Conservation (phyloP, 2,113 vertebrate genomes). For the Triplophysa tibetana region DNA sequence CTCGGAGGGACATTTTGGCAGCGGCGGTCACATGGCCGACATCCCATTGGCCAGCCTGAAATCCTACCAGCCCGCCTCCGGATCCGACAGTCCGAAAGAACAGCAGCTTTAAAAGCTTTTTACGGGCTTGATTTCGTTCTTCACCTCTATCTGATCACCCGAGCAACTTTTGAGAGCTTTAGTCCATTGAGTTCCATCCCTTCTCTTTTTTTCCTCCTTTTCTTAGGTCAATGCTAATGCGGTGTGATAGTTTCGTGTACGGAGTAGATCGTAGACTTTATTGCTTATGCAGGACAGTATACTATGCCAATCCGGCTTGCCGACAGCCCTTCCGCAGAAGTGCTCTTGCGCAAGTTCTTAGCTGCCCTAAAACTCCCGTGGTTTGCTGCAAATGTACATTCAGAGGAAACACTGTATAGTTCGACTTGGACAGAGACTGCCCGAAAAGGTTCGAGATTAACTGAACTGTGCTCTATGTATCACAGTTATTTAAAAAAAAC, state of each 20-base stretch:
- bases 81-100: conserved; percentile 92
- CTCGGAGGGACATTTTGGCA: conserved; percentile 87
- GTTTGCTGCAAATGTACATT: conserved; percentile 65
- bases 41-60: conserved; percentile 96
- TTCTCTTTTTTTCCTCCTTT: conserved; percentile 18
- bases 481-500: conserved; percentile 31
- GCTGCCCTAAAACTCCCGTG: conserved; percentile 41
- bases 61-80: conserved; percentile 88
- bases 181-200: conserved; percentile 21
- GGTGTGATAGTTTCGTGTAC: conserved; percentile 52
- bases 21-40: conserved; percentile 85
- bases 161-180: conserved; percentile 27
- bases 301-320: conserved; percentile 74
- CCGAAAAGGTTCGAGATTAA: conserved; percentile 36
- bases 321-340: conserved; percentile 72
- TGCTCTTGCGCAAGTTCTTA: conserved; percentile 51
- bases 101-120: conserved; percentile 90
- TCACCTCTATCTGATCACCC: conserved; percentile 8
- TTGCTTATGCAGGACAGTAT: conserved; percentile 83
- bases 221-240: conserved; percentile 51
- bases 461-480: conserved; percentile 22
- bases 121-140: not conserved
- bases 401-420: conserved; percentile 56
- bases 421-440: conserved; percentile 52
- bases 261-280: conserved; percentile 66